Conservation (phyloP, 2,113 vertebrate genomes). For the Cygnus atratus region DNA sequence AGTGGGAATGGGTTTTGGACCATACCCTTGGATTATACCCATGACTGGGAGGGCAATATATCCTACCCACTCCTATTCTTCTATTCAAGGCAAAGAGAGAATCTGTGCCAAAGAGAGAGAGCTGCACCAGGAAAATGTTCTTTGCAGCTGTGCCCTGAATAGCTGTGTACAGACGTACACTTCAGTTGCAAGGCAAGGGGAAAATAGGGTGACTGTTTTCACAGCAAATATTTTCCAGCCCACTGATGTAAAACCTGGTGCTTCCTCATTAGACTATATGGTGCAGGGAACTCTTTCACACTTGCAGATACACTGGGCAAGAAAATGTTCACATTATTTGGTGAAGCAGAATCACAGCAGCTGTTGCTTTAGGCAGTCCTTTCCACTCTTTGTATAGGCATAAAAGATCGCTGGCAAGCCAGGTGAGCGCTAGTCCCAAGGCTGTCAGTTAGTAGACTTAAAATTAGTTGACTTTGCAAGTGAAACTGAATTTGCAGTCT, state of each 20-base stretch:
- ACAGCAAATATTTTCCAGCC: neutral
- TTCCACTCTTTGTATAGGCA: neutral
- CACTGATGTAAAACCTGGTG: neutral
- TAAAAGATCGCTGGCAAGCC: neutral
- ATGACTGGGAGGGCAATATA: neutral
- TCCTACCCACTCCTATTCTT: neutral
- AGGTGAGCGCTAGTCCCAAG: neutral
- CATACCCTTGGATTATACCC: neutral
- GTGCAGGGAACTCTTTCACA: neutral
- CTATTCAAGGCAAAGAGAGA: neutral
- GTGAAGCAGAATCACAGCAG: neutral
- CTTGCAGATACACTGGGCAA: neutral
- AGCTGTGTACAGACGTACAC: neutral
- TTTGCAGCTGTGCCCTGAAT: neutral
- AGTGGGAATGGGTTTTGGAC: neutral
- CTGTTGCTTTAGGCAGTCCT: neutral
- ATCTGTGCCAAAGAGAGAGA: neutral
- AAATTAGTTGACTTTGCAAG: neutral
- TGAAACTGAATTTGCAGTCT: neutral
- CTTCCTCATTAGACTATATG: neutral
- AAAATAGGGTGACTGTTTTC: neutral
- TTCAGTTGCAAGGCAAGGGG: neutral
- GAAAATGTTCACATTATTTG: fast-evolving
- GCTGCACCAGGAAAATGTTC: neutral
- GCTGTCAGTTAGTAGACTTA: neutral